A percentile compares a stretch with the other conserved stretches of the same genome.
Evolutionary conservation across 2,797 vertebrate species (phyloP).

Genomic region (Cercopithecus mitis): DNA sequence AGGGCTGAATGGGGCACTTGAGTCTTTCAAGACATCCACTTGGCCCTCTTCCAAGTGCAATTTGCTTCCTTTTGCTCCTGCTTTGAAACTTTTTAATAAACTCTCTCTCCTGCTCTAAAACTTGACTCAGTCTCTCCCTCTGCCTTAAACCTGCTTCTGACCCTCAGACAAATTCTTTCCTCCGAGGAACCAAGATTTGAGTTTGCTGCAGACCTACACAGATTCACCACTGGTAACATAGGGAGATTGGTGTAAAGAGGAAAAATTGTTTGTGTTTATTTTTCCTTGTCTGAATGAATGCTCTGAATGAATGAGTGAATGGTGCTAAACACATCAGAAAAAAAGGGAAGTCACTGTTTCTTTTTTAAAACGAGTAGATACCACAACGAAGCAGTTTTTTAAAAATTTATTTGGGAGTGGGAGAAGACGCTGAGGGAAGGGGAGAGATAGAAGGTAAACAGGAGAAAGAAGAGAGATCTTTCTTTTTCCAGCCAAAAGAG

Average conservation of each 20-base stretch:
- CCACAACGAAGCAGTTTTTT: background rate
- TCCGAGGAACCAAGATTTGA: background rate
- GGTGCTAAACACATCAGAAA: background rate
- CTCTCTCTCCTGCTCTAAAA: background rate
- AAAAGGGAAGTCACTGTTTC: background rate
- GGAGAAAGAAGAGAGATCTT: background rate
- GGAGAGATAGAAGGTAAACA: background rate
- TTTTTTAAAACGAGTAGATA: background rate
- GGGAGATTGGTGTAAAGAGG: background rate
- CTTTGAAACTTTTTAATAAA: background rate
- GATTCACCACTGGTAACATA: background rate
- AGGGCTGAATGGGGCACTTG: background rate
- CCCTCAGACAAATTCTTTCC: background rate
- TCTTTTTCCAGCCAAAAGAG: background rate
- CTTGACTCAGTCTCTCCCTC: background rate
- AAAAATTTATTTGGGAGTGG: background rate
- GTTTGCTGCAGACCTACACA: background rate
- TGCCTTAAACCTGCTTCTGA: background rate
- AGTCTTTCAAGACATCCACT: background rate
- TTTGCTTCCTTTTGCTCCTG: background rate
- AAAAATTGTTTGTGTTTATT: background rate
- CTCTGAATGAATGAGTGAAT: background rate
- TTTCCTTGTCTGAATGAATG: background rate
- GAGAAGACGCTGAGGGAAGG: background rate
- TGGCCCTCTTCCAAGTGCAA: background rate